Base-by-base conservation (phyloP, 2,797 vertebrate genomes). In the Bradypodion ventrale region DNA sequence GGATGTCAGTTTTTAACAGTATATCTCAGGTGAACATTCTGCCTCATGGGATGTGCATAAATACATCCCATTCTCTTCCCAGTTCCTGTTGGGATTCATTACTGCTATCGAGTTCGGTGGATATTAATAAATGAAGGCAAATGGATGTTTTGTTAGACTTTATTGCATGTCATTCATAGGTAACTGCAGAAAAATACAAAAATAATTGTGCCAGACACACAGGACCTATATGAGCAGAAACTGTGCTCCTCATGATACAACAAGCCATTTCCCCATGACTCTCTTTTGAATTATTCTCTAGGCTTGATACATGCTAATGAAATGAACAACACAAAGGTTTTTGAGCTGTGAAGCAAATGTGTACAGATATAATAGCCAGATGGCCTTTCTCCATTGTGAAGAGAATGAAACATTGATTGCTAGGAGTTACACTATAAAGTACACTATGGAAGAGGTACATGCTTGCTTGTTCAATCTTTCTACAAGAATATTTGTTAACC, bases 121-220 rank as follows among this genome's bases (percentile, higher is more conserved):
- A 84, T 27, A 60, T 75, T 25, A 69, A 85, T 60, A 40, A 59
- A 62, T 1, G 6, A 37, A 10, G 59, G 56, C 9, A 25, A 66
- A 40, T 42, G 21, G 7, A 46, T 25, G 7, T 78, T 70, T 86
- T 35, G 37, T 78, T 78, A 86, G 46, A 59, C 40, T 90, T 94
- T 94, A 94, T 94, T 94, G 91, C 92, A 90, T 91, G 87, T 88
- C 91, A 90, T 90, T 94, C 88, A 92, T 90, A 92, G 85, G 87
- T 76, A 89, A 81, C 70, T 85, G 90, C 91, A 88, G 75, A 83
- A 88, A 90, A 87, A 88, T 88, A 90, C 42, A 88, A 78, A 83
- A 83, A 69, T 85, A 91, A 63, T 75, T 82, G 78, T 84, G 85
- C 75, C 89, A 86, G 83, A 94, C 87, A 82, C 35, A 69, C 85